Base-by-base conservation (phyloP, 2,888 invertebrate genomes). In the Glomeris marginata region DNA sequence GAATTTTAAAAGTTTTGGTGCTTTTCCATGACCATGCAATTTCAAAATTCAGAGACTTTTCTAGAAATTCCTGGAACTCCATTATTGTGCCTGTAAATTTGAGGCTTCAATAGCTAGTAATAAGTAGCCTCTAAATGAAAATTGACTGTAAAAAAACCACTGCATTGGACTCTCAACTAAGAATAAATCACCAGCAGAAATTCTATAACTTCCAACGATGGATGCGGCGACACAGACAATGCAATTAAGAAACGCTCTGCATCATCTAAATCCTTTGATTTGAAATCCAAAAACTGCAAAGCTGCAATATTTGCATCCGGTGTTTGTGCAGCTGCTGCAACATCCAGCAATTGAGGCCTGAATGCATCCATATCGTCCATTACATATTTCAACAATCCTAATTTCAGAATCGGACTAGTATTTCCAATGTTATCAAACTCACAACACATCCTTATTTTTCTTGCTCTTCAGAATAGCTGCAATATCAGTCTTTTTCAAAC, bases 161-260 rank as follows among this genome's bases (percentile, higher is more conserved):
- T 28, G 28, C 28, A 28, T 28, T 28, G 28, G 8, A 28, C 28
- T 28, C 8, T 28, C 28, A 28, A 28, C 3, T 28, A 8, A n/a
- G n/a, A n/a, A n/a, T 8, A 28, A 28, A 38, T 28, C 8, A 41
- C 20, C 33, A 33, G n/a, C 13, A 41, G 41, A 10, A 22, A 10
- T 18, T 28, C 34, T 16, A 20, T 41, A 13, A 20, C 15, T 18
- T 13, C 15, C 40, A 20, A 36, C n/a, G 38, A 36, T 41, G 82
- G 79, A 58, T 80, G 74, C 0, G 80, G 74, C 1, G 77, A 75
- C 43, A 81, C 70, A 0, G 84, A 80, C 10, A 81, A 63, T 0
- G 80, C 76, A 74, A 84, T 78, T 1, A 86, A 69, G 64, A 84
- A 85, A 51, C 83, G 69, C 61, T 86, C 86, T 1, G 75, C 70